A percentile compares a stretch with the other conserved stretches of the same genome.
Conservation (phyloP, 2,797 vertebrate species). For the Acrocephalus scirpaceus region DNA sequence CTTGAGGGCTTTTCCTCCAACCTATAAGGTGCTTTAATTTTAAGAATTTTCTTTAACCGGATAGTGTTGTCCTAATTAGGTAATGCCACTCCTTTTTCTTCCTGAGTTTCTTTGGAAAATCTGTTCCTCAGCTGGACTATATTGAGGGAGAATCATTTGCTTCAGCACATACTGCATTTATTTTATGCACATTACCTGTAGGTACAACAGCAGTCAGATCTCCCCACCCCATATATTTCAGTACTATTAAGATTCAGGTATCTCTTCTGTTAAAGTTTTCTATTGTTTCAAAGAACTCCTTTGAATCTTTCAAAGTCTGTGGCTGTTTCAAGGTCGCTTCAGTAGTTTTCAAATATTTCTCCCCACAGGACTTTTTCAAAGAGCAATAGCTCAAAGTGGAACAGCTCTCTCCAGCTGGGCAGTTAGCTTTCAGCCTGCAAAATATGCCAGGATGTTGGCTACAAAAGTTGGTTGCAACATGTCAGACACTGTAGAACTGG, state of each 20-base stretch:
- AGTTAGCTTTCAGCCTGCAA: conserved; percentile 97
- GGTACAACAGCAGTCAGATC: background rate
- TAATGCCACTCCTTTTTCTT: background rate
- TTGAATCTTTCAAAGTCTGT: conserved; percentile 36
- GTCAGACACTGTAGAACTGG: conserved; percentile 94
- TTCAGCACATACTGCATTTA: background rate
- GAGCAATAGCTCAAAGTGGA: conserved; percentile 98
- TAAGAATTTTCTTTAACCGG: background rate
- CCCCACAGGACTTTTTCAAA: conserved; percentile 92
- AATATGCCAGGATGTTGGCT: conserved; percentile 95
- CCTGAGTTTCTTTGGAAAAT: background rate
- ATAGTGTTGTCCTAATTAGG: background rate
- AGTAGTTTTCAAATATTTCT: conserved; percentile 69
- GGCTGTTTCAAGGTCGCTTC: conserved; percentile 58
- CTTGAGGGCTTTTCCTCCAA: background rate
- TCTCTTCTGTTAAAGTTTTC: conserved; percentile 5
- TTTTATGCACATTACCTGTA: background rate
- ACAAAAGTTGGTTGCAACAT: conserved; percentile 98
- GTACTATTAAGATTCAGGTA: background rate
- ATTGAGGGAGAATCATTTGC: background rate
- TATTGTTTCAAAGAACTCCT: conserved; percentile 26
- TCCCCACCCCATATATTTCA: background rate
- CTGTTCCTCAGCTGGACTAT: background rate
- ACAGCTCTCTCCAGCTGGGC: conserved; percentile 98
- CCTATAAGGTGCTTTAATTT: background rate